Conservation (phyloP, 1,140 invertebrate species). For the Pogonomyrmex californicus region DNA sequence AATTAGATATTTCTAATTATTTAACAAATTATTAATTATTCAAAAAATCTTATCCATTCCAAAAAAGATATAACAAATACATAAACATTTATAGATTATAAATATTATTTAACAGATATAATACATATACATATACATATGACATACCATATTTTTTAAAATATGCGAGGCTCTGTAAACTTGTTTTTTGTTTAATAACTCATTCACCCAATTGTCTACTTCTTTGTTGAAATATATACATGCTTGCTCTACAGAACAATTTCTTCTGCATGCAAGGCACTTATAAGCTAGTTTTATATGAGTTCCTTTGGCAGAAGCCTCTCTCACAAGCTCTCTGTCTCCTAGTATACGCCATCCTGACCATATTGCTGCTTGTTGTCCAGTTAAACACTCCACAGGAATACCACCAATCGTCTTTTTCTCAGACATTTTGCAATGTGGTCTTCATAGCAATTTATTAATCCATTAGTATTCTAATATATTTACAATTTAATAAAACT, state of each 20-base stretch:
- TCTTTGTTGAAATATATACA: slow-evolving; percentile 85
- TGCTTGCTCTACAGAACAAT: slow-evolving; percentile 86
- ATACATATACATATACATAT: background rate
- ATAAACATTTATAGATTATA: too few relatives aligned
- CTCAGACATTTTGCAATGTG: slow-evolving; percentile 69
- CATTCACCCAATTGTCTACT: slow-evolving; percentile 89
- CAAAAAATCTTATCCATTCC: too few relatives aligned
- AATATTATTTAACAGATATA: too few relatives aligned
- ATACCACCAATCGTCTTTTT: slow-evolving; percentile 72
- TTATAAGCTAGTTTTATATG: slow-evolving; percentile 88
- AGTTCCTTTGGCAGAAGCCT: slow-evolving; percentile 89
- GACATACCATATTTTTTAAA: slow-evolving; percentile 87
- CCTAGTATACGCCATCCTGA: slow-evolving; percentile 88
- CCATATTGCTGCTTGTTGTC: slow-evolving; percentile 85
- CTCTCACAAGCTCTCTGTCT: slow-evolving; percentile 89
- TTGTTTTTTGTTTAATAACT: slow-evolving; percentile 88
- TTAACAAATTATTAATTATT: too few relatives aligned
- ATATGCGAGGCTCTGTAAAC: slow-evolving; percentile 90
- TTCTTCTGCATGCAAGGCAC: slow-evolving; percentile 88
- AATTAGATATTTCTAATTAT: too few relatives aligned
- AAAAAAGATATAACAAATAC: too few relatives aligned
- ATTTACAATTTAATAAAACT: background rate
- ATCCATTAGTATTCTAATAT: background rate
- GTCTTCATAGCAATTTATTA: slow-evolving; percentile 9
- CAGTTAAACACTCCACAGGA: slow-evolving; percentile 80